These are phyloP conservation scores for Leucophenga maculata DNA, from an alignment of 2,888 invertebrate species.

Conservation along the genomic window DNA sequence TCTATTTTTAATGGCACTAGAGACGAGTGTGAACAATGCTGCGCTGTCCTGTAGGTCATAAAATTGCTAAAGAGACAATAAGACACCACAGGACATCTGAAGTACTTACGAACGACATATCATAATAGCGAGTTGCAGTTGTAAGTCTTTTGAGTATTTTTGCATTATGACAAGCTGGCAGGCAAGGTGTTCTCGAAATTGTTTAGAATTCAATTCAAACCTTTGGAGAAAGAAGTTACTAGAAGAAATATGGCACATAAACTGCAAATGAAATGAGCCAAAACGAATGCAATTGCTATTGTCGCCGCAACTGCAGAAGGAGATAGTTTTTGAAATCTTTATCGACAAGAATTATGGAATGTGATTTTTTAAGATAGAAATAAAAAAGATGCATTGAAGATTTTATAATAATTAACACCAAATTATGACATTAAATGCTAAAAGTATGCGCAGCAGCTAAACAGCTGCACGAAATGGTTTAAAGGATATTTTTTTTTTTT, in stretches of 20 bases:
- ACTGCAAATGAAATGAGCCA: constrained; percentile 70
- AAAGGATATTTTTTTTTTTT: constrained; percentile 42
- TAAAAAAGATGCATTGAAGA: background rate
- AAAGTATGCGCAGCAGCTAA: background rate
- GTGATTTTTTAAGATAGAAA: background rate
- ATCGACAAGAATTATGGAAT: constrained; percentile 8
- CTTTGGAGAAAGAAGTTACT: constrained; percentile 9
- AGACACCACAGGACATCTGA: constrained; percentile 42
- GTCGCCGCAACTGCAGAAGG: background rate
- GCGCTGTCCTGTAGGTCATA: constrained; percentile 57
- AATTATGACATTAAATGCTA: constrained; percentile 46
- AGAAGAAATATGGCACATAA: constrained; percentile 53
- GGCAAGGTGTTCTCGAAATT: constrained; percentile 26
- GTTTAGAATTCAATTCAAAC: constrained; percentile 23
- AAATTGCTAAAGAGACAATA: constrained; percentile 52
- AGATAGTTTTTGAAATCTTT: constrained; percentile 5
- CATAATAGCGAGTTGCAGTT: background rate
- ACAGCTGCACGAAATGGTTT: background rate
- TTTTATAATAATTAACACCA: constrained; percentile 56
- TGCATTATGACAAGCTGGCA: constrained; percentile 51
- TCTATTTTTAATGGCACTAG: no score
- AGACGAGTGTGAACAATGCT: constrained; percentile 12
- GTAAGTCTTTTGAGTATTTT: constrained; percentile 18
- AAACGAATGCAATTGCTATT: constrained; percentile 53
- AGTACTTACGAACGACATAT: constrained; percentile 35